Base-by-base conservation (phyloP, 2,797 vertebrate species). In the Scleropages formosus region DNA sequence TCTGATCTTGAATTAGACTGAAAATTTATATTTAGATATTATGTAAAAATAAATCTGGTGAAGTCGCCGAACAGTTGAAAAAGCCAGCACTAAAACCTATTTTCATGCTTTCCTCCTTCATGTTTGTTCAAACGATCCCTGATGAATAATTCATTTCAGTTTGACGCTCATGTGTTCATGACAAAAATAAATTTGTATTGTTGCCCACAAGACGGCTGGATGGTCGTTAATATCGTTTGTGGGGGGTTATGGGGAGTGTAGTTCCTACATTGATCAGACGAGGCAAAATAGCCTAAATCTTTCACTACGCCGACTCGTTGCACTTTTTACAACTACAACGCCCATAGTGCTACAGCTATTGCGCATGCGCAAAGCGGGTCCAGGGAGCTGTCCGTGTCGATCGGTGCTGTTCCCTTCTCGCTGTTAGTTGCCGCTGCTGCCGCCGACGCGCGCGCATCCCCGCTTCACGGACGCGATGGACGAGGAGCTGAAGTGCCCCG, bases 401-500 rank as follows among this genome's bases (percentile, higher is more conserved):
- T 82, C 77, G 83, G 89, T 90, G 87, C 92, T 91, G 89, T 46
- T 86, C 74, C 51, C 85, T 80, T 75, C 78, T 51, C 82, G 24
- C n/a, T 49, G 85, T n/a, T n/a, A n/a, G 82, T 83, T 69, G 47
- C 74, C 15, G 81, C 78, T 73, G 47, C 59, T 63, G 75, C 74
- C 31, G 2, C 39, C 2, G n/a, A n/a, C 59, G 61, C 51, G 70
- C 53, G 79, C 61, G 75, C 81, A 77, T 73, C 20, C 31, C 26
- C 62, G 61, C 68, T 81, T 78, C 73, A 79, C 79, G 81, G 77
- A 87, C 76, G 90, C 85, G 82, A 98, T 98, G 97, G 97, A 98
- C 86, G 97, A 98, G 89, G 97, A 98, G 88, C 88, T 98, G 59
- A 98, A 98, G 89, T 98, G 97, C 82, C 97, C 96, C 0, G 96